phyloP scores from a whole-genome alignment of 1,140 invertebrate genomes.

The Antheraea mylitta region DNA sequence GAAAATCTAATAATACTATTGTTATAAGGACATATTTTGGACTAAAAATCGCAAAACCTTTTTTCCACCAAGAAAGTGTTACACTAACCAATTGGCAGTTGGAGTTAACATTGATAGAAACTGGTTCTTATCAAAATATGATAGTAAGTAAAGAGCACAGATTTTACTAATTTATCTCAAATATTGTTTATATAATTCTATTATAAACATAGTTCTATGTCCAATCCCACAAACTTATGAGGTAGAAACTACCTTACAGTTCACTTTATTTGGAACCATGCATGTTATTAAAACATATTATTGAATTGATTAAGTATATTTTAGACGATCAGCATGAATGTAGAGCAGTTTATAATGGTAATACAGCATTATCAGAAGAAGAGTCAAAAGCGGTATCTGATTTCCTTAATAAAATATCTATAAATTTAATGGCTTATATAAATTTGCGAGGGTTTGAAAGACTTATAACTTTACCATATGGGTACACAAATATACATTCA shows the following conservation, averaged over 20 bases:
- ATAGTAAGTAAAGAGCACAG: background rate
- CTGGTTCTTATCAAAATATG: conserved; percentile 42
- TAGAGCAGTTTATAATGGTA: conserved; percentile 45
- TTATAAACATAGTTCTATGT: no score
- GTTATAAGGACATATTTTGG: conserved; percentile 50
- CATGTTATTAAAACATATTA: no score
- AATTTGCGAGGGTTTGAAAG: conserved; percentile 53
- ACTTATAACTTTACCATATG: conserved; percentile 56
- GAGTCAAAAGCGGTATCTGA: conserved; percentile 49
- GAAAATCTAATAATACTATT: conserved; percentile 14
- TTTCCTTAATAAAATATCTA: conserved; percentile 44
- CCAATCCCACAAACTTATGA: no score
- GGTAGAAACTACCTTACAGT: no score
- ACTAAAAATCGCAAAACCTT: conserved; percentile 53
- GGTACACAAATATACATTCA: conserved; percentile 18
- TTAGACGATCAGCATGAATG: conserved; percentile 44
- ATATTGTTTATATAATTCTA: no score
- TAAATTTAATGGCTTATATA: conserved; percentile 51
- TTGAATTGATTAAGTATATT: background rate
- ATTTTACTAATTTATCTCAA: background rate
- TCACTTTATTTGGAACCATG: no score
- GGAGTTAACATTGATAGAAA: conserved; percentile 62
- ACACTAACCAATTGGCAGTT: conserved; percentile 25
- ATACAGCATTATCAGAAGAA: conserved; percentile 48
- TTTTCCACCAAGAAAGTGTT: conserved; percentile 36